Conservation (phyloP, 2,113 vertebrate species). For the Crocuta crocuta region DNA sequence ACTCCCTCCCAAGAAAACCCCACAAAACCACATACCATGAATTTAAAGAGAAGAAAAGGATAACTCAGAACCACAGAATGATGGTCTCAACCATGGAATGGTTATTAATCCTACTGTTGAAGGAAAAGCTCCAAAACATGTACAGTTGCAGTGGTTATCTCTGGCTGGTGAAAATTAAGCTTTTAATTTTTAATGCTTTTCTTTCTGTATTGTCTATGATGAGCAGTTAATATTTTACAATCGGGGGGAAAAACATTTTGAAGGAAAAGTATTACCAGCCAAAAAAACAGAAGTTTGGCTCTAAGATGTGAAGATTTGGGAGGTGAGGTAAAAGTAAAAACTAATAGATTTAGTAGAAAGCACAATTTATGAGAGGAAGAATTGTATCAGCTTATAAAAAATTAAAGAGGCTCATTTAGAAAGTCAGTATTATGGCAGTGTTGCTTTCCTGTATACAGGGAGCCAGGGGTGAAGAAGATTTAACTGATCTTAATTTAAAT, state of each 20-base stretch:
- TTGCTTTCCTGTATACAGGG: not conserved
- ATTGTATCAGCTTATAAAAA: not conserved
- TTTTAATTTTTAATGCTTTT: not conserved
- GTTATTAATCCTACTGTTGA: not conserved
- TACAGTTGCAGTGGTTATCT: not conserved
- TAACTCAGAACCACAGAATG: not conserved
- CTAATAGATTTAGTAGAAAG: not conserved
- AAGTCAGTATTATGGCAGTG: not conserved
- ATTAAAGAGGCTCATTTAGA: not conserved
- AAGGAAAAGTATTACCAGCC: not conserved
- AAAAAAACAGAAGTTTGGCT: not conserved
- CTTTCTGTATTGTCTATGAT: not conserved
- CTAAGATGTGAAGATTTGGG: not conserved
- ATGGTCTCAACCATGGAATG: not conserved
- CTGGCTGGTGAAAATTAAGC: not conserved
- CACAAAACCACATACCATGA: not conserved
- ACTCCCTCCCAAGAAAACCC: not conserved
- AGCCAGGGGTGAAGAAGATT: not conserved
- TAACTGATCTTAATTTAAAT: not conserved
- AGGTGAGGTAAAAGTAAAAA: not conserved
- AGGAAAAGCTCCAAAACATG: not conserved
- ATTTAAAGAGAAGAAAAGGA: not conserved
- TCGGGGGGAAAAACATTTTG: not conserved
- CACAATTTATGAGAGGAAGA: not conserved
- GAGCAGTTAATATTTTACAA: not conserved